Conservation (phyloP, 2,113 vertebrate species). For the Leptosomus discolor region DNA sequence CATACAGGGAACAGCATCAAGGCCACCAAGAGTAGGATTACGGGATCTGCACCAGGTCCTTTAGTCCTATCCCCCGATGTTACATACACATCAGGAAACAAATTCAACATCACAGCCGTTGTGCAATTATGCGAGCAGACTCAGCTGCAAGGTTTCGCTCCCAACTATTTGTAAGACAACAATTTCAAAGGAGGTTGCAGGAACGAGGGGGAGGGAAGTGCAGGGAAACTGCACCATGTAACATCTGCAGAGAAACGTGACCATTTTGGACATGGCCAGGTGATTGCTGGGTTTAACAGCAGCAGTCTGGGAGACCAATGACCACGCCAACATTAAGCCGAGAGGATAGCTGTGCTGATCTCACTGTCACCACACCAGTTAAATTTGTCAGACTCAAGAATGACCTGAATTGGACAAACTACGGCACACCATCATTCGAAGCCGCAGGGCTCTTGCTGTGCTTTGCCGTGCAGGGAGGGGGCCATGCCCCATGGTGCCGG, state of each 20-base stretch:
- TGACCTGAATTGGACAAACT: background rate
- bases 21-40: background rate
- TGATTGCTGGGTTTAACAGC: accelerated
- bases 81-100: background rate
- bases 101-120: accelerated
- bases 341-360: background rate
- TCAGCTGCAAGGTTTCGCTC: background rate
- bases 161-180: background rate
- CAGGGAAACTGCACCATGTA: accelerated
- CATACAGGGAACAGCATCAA: background rate
- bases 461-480: background rate
- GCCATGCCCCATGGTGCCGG: background rate
- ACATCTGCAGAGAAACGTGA: background rate
- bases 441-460: background rate
- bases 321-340: accelerated
- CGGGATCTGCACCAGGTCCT: background rate
- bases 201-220: background rate
- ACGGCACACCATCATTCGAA: accelerated
- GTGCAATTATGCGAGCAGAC: background rate
- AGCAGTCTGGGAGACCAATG: background rate
- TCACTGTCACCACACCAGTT: accelerated
- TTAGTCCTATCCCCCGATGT: background rate
- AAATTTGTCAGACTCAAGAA: background rate
- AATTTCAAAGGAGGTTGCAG: background rate
- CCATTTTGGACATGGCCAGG: accelerated